Percentiles rank a stretch among this genome's conserved stretches.
These are phyloP conservation scores for Thelaira solivaga DNA, from an alignment of 2,888 invertebrate genomes.

Conservation along the genomic window DNA sequence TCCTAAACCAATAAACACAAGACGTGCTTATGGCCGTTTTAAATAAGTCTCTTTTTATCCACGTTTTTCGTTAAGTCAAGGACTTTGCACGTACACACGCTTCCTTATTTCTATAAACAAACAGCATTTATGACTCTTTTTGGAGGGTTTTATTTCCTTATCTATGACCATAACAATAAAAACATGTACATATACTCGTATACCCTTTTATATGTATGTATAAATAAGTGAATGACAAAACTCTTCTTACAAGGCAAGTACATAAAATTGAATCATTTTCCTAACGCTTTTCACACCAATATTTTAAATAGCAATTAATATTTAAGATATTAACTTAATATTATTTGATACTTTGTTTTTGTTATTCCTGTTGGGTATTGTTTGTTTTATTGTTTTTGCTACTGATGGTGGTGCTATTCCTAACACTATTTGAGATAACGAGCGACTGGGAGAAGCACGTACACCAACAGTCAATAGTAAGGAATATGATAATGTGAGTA, in stretches of 20 bases:
- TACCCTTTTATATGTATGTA: no score
- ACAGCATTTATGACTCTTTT: not conserved
- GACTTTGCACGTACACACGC: not conserved
- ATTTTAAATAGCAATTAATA: slow-evolving; percentile 18
- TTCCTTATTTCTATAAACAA: not conserved
- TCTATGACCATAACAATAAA: not conserved
- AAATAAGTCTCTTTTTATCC: no score
- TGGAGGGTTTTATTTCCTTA: not conserved
- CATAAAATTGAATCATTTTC: not conserved
- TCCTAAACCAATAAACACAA: no score
- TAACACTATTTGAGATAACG: not conserved
- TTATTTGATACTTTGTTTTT: slow-evolving; percentile 2
- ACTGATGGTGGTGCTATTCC: not conserved
- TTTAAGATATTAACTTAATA: slow-evolving; percentile 15
- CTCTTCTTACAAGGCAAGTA: no score
- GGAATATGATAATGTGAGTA: not conserved
- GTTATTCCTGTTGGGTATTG: not conserved
- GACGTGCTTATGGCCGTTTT: no score
- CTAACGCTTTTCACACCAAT: not conserved
- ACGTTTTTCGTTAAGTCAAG: not conserved
- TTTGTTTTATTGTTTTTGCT: not conserved
- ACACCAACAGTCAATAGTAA: no score
- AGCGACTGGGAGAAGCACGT: no score
- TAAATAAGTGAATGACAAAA: not conserved
- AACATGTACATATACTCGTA: no score